Evolutionary conservation across 1,140 invertebrate genomes (phyloP), one percentile per base, ranked within the genome.

Genomic region (Ceratosolen fusciceps): DNA sequence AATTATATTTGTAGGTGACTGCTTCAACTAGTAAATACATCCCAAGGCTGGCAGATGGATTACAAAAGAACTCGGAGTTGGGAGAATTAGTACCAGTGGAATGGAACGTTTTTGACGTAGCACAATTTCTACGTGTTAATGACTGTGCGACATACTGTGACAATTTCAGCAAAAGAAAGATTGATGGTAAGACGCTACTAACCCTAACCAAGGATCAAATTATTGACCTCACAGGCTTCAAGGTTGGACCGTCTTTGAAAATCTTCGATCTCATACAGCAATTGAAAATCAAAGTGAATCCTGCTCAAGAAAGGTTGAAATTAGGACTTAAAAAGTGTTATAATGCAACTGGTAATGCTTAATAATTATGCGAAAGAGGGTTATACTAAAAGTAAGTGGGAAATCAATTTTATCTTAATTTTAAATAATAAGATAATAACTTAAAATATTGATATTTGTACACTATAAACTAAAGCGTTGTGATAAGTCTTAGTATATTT

Each of bases 201-300:
- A 92, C 93, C 72, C 89, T 98, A 65, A 95, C 94, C 49, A 97
- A 97, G 90, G 96, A 98, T 86, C 94, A 98, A 89, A 96, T 98
- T 74, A 94, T 98, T 82, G 95, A 95, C 85, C 91, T 97, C 43
- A 94, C 97, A 19, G 95, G 96, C 81, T 97, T 96, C 92, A 98
- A 98, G 92, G 96, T 98, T 75, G 97, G 97, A 7, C 97, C 97
- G 10, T 97, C 96, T 8, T 87, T 98, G 34, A 98, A 98, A 92
- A 98, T 98, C 86, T 96, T 93, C 85, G 96, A 98, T 90, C 92
- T 98, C 58, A 96, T 98, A 83, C 94, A 95, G 85, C 95, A 97
- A 84, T 91, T 97, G 21, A 96, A 96, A 91, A 94, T 93, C 85
- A 95, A 95, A 92, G 93, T 95, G 70, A 95, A 95, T 89, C 94